These are phyloP conservation scores for Nixonia krombeini DNA, from an alignment of 1,140 invertebrate species.

Conservation along the genomic window DNA sequence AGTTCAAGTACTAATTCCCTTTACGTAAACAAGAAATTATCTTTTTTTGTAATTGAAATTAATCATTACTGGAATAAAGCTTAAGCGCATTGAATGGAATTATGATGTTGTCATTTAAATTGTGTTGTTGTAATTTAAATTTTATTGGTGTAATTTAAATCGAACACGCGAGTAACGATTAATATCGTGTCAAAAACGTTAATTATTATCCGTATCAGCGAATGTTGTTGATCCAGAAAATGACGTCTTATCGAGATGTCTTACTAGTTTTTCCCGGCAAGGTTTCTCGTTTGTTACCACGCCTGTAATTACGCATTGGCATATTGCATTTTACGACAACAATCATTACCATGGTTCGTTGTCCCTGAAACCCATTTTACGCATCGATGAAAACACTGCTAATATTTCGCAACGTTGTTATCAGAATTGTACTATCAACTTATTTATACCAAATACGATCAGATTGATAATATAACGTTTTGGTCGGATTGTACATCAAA, in stretches of 20 bases:
- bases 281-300: not conserved
- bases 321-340: conserved; percentile 5
- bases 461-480: no score
- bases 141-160: not conserved
- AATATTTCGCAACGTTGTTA: not conserved
- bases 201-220: not conserved
- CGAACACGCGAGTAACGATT: not conserved
- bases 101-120: no score
- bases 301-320: not conserved
- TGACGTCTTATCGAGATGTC: not conserved
- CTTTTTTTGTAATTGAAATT: no score
- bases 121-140: not conserved
- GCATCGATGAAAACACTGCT: not conserved
- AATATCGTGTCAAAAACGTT: not conserved
- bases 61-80: no score
- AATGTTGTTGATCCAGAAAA: conserved; percentile 8
- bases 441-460: no score
- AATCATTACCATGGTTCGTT: conserved; percentile 1
- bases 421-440: not conserved
- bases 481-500: no score
- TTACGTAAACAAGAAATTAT: no score
- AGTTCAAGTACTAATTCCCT: no score
- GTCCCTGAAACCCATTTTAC: conserved; percentile 16
- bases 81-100: no score
- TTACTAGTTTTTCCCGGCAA: conserved; percentile 1